Percentiles rank a stretch among this genome's conserved stretches.
phyloP scores from a whole-genome alignment of 2,797 vertebrate genomes.

The Alca torda region DNA sequence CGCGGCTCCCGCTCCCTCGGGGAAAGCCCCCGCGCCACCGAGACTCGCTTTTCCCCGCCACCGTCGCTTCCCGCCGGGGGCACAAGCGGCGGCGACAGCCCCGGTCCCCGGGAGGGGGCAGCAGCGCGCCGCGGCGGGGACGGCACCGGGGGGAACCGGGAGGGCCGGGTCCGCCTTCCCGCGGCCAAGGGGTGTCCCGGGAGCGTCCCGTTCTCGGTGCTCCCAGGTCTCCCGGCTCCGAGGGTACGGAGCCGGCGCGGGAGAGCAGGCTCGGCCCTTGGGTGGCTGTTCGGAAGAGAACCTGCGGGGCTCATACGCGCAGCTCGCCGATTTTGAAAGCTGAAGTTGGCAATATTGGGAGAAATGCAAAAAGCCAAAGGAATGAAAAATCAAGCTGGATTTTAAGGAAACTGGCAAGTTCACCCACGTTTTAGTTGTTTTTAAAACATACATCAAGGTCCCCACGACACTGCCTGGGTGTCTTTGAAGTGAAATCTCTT shows the following conservation, averaged over 20 bases:
- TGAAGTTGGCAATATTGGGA: rapidly evolving
- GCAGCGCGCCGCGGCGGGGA: background rate
- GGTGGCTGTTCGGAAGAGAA: background rate
- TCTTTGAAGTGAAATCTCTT: background rate
- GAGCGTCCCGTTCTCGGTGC: background rate
- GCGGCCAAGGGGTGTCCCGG: background rate
- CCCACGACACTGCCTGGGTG: rapidly evolving
- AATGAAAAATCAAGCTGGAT: background rate
- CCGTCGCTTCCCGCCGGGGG: background rate
- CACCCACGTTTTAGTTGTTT: rapidly evolving
- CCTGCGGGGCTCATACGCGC: background rate
- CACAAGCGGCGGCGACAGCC: background rate
- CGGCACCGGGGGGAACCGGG: background rate
- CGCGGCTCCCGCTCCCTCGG: too few relatives aligned
- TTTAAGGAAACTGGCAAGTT: rapidly evolving
- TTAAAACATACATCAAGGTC: rapidly evolving
- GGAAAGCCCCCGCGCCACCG: background rate
- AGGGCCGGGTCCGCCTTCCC: background rate
- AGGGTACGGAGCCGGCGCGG: background rate
- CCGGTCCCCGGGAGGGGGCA: background rate
- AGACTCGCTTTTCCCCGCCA: background rate
- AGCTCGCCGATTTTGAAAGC: too few relatives aligned
- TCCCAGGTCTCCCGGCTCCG: background rate
- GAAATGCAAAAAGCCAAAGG: background rate
- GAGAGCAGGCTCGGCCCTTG: background rate